Conservation (phyloP, 1,140 invertebrate genomes). For the Sycophaga agraensis region DNA sequence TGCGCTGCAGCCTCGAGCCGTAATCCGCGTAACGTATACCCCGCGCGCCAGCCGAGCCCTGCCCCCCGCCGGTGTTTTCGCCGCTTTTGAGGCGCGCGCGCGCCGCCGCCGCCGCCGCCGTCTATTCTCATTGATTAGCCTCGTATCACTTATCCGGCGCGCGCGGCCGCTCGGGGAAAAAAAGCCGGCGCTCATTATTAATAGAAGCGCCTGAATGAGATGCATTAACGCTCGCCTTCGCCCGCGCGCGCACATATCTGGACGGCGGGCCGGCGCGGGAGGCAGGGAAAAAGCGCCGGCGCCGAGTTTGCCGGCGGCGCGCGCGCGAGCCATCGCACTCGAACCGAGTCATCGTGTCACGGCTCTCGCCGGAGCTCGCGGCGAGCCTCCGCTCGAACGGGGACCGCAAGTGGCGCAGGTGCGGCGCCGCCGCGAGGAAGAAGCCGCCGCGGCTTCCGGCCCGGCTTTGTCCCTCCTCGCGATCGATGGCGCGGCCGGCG, state of each 20-base stretch:
- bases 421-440: neutral
- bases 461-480: too few relatives aligned
- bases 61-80: neutral
- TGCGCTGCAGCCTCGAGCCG: slow-evolving; percentile 22
- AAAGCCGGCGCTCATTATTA: neutral
- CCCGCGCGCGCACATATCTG: neutral
- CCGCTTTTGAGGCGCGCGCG: too few relatives aligned
- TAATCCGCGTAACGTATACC: neutral
- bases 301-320: too few relatives aligned
- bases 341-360: neutral
- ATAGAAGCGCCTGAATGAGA: neutral
- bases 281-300: neutral
- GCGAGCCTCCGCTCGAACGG: neutral
- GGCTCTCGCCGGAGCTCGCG: neutral
- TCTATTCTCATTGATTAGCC: too few relatives aligned
- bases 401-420: neutral
- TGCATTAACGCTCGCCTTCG: too few relatives aligned
- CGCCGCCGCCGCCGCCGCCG: neutral
- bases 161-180: too few relatives aligned
- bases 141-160: too few relatives aligned
- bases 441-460: too few relatives aligned
- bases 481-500: neutral
- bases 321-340: neutral
- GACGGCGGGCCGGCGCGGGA: neutral
- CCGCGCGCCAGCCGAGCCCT: neutral